Conservation (phyloP, 2,113 vertebrate genomes). For the Gambusia affinis region DNA sequence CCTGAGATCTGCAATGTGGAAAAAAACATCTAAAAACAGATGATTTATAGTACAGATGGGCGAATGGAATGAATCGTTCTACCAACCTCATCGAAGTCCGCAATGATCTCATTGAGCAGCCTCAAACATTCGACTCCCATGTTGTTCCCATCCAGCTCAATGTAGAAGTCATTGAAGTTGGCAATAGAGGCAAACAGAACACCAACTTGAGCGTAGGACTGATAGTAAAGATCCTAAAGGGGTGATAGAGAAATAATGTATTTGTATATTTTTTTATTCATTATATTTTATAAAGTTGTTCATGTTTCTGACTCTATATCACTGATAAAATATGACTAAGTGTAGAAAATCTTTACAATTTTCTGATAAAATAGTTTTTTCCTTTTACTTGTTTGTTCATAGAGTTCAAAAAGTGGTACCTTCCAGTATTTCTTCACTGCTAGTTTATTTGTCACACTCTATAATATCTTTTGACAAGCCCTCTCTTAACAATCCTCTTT, state of each 20-base stretch:
- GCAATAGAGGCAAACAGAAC: conserved; percentile 99
- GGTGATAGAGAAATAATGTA: neutral
- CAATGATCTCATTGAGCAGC: conserved; percentile 98
- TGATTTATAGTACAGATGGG: conserved; percentile 27
- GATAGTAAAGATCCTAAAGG: conserved; percentile 94
- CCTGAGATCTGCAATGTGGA: neutral
- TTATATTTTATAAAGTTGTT: neutral
- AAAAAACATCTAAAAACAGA: conserved; percentile 7
- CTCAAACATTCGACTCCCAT: conserved; percentile 99
- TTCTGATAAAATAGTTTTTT: too few species aligned
- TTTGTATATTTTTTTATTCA: neutral
- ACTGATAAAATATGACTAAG: too few species aligned
- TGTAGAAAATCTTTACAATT: too few species aligned
- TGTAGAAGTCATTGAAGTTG: conserved; percentile 99
- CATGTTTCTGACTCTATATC: neutral
- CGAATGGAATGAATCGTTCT: conserved; percentile 1
- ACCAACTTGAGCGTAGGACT: conserved; percentile 97
- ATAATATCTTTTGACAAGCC: neutral
- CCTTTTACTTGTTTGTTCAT: too few species aligned
- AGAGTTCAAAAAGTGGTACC: too few species aligned
- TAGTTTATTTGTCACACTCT: neutral
- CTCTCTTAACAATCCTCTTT: neutral
- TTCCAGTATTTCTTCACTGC: neutral
- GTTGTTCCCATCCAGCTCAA: conserved; percentile 98
- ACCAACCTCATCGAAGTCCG: conserved; percentile 96